A percentile compares a stretch with the other conserved stretches of the same genome.
Conservation (phyloP, 2,797 vertebrate genomes). For the Pseudopleuronectes americanus region DNA sequence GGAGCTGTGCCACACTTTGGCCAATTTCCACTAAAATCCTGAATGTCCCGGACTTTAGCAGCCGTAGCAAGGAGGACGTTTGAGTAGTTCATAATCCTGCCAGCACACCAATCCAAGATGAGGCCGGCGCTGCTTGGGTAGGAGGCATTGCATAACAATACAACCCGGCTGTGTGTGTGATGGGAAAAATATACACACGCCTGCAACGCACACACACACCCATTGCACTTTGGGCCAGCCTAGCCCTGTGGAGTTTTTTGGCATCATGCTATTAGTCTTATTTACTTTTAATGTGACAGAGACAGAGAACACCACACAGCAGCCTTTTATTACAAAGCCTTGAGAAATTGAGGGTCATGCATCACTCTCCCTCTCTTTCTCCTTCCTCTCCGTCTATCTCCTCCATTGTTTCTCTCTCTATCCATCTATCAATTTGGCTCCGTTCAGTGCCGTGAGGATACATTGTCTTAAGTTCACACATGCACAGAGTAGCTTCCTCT, state of each 20-base stretch:
- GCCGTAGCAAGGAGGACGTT: constrained; percentile 26
- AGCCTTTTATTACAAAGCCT: constrained; percentile 80
- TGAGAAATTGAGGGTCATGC: constrained; percentile 74
- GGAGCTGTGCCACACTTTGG: constrained; percentile 32
- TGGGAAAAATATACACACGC: constrained; percentile 21
- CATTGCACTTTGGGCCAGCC: constrained; percentile 48
- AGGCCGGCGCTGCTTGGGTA: constrained; percentile 16
- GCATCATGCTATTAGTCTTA: constrained; percentile 79
- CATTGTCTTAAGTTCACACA: constrained; percentile 67
- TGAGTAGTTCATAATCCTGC: constrained; percentile 30
- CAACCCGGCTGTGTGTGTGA: constrained; percentile 11
- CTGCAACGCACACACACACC: not conserved
- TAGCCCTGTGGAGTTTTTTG: constrained; percentile 58
- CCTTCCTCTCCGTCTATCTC: constrained; percentile 46
- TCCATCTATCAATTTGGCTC: constrained; percentile 67
- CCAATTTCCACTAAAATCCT: constrained; percentile 27
- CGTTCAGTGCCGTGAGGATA: constrained; percentile 62
- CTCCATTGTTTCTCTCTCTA: constrained; percentile 51
- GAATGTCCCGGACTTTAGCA: constrained; percentile 37
- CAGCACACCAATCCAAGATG: constrained; percentile 47
- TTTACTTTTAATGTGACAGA: constrained; percentile 84
- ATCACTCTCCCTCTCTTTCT: constrained; percentile 65
- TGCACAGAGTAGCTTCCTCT: constrained; percentile 39
- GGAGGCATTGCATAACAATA: constrained; percentile 12
- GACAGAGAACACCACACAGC: constrained; percentile 74